Base-by-base conservation (phyloP, 1,140 invertebrate genomes). In the Augochlora pura region DNA sequence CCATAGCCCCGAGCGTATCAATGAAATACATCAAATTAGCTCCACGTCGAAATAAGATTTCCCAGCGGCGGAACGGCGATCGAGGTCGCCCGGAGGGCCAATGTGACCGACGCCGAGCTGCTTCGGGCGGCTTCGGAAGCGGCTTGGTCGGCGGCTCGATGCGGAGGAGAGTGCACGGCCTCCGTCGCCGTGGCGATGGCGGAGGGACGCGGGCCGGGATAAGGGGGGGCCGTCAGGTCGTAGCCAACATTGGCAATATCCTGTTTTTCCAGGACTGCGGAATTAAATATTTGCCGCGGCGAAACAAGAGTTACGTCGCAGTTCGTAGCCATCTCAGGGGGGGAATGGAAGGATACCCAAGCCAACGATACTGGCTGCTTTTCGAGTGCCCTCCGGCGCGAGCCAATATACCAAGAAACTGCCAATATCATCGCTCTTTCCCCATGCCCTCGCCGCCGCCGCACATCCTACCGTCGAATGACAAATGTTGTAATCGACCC, bases 271-370 rank as follows among this genome's bases (percentile, higher is more conserved):
- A 83, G 75, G 81, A 68, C 81, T 81, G 60, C 73, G 81, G 81
- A 88, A 88, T 88, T 88, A 88, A 88, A 88, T 88, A 88, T 88
- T 88, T 87, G 86, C 86, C 73, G 81, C 77, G 69, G 60, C 71
- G 85, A 82, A 82, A 82, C 82, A 82, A 87, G 75, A 84, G 85
- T 84, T 86, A 84, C 82, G 80, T 81, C 78, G 73, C 82, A 84
- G 82, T 84, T 84, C 69, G 73, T 63, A 81, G 73, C 68, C 78
- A 73, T 84, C 78, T 85, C 82, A 10, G 18, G 49, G 54, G 82
- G 77, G 82, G 73, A 81, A 85, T 85, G 63, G 69, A 77, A 73
- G 82, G 64, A 85, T 81, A 81, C 78, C 68, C 76, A 42, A 66
- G 77, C 73, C 73, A 84, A 81, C 82, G 82, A 85, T 85, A 85